Evolutionary conservation across 2,888 invertebrate species (phyloP).

Genomic region (Elmis aenea): DNA sequence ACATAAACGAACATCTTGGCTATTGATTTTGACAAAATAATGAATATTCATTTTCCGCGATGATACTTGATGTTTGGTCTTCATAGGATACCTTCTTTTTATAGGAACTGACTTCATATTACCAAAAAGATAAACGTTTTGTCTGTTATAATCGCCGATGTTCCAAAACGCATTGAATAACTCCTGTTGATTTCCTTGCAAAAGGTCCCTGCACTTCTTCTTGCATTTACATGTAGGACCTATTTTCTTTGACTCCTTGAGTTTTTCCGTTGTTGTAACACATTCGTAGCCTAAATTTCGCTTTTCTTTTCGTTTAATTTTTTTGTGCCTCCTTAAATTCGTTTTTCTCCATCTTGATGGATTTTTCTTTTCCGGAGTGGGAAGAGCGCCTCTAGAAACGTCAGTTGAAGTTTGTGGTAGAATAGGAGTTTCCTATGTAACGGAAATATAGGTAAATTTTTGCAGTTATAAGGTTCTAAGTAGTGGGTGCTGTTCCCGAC

Average conservation of each 20-base stretch:
- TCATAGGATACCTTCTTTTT: slow-evolving; percentile 4
- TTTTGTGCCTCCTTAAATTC: slow-evolving; percentile 1
- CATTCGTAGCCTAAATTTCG: slow-evolving; percentile 5
- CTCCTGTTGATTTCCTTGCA: slow-evolving; percentile 8
- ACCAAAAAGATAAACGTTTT: slow-evolving; percentile 14
- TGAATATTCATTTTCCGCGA: background rate
- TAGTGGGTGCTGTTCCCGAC: too few relatives aligned
- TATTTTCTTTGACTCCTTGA: background rate
- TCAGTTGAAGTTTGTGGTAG: too few relatives aligned
- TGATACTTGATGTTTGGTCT: slow-evolving; percentile 3
- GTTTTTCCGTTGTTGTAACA: background rate
- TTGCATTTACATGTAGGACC: slow-evolving; percentile 13
- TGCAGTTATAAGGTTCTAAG: too few relatives aligned
- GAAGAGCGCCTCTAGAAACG: background rate
- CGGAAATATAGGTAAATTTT: too few relatives aligned
- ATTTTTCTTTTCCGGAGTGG: background rate
- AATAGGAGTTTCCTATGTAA: too few relatives aligned
- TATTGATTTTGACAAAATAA: slow-evolving; percentile 7
- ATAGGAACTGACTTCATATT: slow-evolving; percentile 4
- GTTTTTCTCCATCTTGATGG: slow-evolving; percentile 2
- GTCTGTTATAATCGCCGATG: slow-evolving; percentile 9
- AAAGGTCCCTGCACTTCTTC: slow-evolving; percentile 9
- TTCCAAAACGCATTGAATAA: slow-evolving; percentile 16
- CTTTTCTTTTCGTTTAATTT: slow-evolving; percentile 2
- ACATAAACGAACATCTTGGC: slow-evolving; percentile 2